Evolutionary conservation across 2,797 vertebrate species (phyloP), one percentile per base, ranked within the genome.

Genomic region (Florisuga fusca): DNA sequence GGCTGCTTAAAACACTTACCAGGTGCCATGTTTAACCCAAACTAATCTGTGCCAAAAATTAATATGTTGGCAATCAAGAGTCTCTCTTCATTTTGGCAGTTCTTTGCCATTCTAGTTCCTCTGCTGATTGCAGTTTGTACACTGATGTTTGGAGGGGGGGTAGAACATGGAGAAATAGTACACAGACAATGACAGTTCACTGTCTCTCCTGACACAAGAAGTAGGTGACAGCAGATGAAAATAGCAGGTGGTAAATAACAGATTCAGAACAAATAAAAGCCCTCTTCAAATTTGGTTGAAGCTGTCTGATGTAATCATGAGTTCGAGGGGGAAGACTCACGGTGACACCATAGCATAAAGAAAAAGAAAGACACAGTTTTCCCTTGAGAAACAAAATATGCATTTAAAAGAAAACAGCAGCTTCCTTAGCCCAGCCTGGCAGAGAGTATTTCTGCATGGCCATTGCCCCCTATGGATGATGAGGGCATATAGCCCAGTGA

Each of bases 221-320:
- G 54, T 27, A 17, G 34, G 29, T 51, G 46, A 43, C 29, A 84
- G 58, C 25, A 81, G 66, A 81, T 90, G 46, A 96, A 90, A 88
- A 92, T 33, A 90, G 58, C 71, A 55, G 46, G 74, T 64, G 66
- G 76, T 43, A 94, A 95, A 83, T 33, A 77, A 33, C 55, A 72
- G 68, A 50, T 31, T 57, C 53, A 81, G 66, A 75, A 74, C 7
- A 68, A 93, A 84, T 51, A 75, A 74, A 69, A 93, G 5, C 38
- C 13, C 21, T 72, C 51, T 62, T 76, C 48, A 84, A 71, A 86
- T 68, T 34, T 34, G 21, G 15, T 63, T 74, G 57, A 91, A 85
- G 21, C 17, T 85, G 45, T 55, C 72, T 74, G 45, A 76, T 41
- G 83, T 57, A 88, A 93, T 75, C 73, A 55, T 41, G 81, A 36